phyloP scores from a whole-genome alignment of 2,113 vertebrate genomes.

The Phainopepla nitens region DNA sequence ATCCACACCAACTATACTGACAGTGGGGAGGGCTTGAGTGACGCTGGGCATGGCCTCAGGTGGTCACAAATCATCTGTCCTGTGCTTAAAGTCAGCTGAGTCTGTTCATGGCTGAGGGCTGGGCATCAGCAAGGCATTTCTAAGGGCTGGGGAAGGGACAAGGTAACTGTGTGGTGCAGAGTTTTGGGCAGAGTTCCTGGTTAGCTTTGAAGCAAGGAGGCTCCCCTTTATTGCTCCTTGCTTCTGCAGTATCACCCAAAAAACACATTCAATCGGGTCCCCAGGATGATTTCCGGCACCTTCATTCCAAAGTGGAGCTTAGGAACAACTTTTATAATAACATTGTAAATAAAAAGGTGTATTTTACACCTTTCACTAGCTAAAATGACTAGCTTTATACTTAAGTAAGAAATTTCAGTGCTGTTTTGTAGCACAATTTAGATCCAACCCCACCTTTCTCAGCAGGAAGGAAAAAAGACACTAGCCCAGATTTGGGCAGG shows the following conservation, averaged over 20 bases:
- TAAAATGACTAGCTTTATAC: background rate
- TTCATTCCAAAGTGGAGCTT: background rate
- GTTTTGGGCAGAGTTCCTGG: background rate
- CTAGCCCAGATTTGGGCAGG: background rate
- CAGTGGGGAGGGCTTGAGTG: background rate
- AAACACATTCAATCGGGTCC: rapidly evolving
- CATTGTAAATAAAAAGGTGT: background rate
- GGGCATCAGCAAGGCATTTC: background rate
- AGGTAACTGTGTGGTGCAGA: too few species aligned
- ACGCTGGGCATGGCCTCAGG: background rate
- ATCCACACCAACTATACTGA: background rate
- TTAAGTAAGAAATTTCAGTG: background rate
- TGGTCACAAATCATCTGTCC: background rate
- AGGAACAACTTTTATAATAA: background rate
- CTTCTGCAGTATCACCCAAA: background rate
- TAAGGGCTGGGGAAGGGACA: background rate
- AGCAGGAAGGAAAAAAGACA: background rate
- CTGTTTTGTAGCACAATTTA: background rate
- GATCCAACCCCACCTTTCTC: background rate
- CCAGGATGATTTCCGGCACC: background rate
- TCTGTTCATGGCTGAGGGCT: background rate
- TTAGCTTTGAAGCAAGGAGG: background rate
- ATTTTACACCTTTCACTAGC: background rate
- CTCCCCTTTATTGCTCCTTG: background rate
- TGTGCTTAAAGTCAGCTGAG: background rate